Conservation (phyloP, 2,797 vertebrate species). For the Fratercula arctica region DNA sequence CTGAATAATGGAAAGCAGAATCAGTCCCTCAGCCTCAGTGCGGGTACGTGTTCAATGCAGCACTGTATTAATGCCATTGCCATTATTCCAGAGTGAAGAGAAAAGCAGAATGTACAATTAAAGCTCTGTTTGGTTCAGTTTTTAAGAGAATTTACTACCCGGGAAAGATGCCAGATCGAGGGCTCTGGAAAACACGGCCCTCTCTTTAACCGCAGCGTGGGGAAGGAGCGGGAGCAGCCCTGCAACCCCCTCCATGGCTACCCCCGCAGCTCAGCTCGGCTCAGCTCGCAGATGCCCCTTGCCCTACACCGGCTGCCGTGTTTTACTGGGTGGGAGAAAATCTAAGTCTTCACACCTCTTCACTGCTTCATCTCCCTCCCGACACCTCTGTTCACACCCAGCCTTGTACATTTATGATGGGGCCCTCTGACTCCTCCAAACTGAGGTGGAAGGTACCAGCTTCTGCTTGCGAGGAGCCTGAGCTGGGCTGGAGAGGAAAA, state of each 20-base stretch:
- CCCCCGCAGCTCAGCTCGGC: not conserved
- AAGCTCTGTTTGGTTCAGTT: conserved; percentile 12
- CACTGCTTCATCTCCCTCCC: not conserved
- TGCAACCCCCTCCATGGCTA: not conserved
- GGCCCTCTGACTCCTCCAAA: not conserved
- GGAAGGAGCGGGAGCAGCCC: not conserved
- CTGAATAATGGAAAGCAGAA: conserved; percentile 27
- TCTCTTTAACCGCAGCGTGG: not conserved
- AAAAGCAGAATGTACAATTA: conserved; percentile 54
- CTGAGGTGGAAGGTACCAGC: not conserved
- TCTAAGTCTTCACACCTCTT: not conserved
- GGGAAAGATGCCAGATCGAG: conserved; percentile 16
- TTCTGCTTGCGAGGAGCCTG: not conserved
- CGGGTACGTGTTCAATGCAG: not conserved
- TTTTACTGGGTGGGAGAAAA: conserved; percentile 20
- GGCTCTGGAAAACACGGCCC: conserved; percentile 12
- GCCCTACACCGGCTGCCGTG: not conserved
- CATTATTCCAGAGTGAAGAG: conserved; percentile 25
- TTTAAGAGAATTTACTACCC: conserved; percentile 41
- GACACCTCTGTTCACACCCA: not conserved
- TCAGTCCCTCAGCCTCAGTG: not conserved
- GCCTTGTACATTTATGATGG: not conserved
- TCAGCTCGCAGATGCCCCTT: not conserved
- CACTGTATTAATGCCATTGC: not conserved
- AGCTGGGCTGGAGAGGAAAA: not conserved